Conservation (phyloP, 2,888 invertebrate genomes). For the Agrochola macilenta region DNA sequence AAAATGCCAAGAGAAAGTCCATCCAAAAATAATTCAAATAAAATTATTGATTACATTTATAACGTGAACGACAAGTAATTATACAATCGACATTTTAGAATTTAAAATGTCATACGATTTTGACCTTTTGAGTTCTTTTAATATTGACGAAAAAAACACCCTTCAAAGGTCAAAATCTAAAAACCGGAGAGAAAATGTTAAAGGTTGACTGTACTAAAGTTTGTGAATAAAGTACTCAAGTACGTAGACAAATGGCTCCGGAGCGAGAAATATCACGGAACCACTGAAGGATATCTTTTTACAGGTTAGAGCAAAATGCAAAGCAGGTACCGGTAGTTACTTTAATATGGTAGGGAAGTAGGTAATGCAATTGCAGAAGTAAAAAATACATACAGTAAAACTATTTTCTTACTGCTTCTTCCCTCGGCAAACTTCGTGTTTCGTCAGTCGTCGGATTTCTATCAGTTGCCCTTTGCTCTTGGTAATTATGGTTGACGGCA, state of each 20-base stretch:
- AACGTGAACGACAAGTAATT: constrained; percentile 3
- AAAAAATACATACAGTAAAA: not conserved
- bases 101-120: constrained; percentile 18
- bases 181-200: constrained; percentile 51
- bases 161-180: constrained; percentile 33
- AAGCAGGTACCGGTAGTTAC: not conserved
- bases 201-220: constrained; percentile 65
- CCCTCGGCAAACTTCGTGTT: no score
- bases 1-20: constrained; percentile 9
- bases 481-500: no score
- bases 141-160: constrained; percentile 13
- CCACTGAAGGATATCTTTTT: constrained; percentile 50
- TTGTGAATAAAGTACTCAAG: constrained; percentile 73
- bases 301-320: constrained; percentile 47
- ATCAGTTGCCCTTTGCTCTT: no score
- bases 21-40: not conserved
- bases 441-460: no score
- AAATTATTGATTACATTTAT: constrained; percentile 1
- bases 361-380: not conserved
- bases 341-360: not conserved
- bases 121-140: constrained; percentile 17
- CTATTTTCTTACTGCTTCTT: no score
- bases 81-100: constrained; percentile 4
- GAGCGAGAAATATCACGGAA: constrained; percentile 65
- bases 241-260: constrained; percentile 64